phyloP scores from a whole-genome alignment of 30 jellyfish, hydroid and myxozoan genomes.

The Aurelia sp. region DNA sequence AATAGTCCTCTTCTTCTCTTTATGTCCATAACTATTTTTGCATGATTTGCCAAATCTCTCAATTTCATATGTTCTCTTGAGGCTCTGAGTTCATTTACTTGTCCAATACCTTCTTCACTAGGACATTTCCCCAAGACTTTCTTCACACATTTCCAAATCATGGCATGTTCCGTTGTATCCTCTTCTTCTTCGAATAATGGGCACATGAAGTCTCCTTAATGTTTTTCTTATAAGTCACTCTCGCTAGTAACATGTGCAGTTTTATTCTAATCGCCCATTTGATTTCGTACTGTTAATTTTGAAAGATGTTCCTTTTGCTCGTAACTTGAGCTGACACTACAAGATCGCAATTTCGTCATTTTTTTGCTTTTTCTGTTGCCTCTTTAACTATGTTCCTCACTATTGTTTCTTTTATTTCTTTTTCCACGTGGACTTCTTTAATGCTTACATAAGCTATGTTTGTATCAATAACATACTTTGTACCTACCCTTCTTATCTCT shows the following conservation, averaged over 20 bases:
- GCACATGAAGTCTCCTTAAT: too few species aligned
- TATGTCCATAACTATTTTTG: neutral
- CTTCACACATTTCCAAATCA: neutral
- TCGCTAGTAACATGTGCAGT: neutral
- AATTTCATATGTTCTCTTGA: neutral
- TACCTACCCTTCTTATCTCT: constrained; percentile 2
- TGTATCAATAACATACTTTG: constrained; percentile 2
- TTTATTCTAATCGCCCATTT: neutral
- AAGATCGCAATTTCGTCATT: constrained; percentile 1
- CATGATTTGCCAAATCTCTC: neutral
- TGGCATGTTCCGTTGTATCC: neutral
- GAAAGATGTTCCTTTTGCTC: constrained; percentile 2
- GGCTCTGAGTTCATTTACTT: neutral
- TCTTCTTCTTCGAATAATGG: neutral
- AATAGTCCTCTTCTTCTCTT: neutral
- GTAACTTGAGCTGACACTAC: neutral
- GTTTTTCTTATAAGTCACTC: too few species aligned
- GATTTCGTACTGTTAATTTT: neutral
- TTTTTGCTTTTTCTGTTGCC: neutral
- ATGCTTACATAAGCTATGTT: neutral
- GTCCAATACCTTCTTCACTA: constrained; percentile 2
- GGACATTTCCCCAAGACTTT: neutral
- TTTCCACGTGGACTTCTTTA: constrained; percentile 8
- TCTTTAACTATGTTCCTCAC: neutral
- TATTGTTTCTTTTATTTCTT: neutral